Base-by-base conservation (phyloP, 2,888 invertebrate species). In the Sarcophaga subvicina region DNA sequence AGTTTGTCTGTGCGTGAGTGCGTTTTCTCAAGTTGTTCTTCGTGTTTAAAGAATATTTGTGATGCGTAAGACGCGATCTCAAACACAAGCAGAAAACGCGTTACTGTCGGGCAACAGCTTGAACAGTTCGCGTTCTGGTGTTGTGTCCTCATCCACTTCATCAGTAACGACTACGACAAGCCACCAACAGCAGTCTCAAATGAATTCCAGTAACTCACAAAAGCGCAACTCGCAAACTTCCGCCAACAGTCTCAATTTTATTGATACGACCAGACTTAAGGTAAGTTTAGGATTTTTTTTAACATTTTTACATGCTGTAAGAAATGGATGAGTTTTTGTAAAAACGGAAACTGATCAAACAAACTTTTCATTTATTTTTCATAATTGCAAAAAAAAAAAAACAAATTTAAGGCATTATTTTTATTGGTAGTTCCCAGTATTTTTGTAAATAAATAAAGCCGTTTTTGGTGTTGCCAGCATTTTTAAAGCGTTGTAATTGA, bases 51-150 rank as follows among this genome's bases (percentile, higher is more conserved):
- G 54, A 81, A 59, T 27, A 25, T 62, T 83, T 91, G 91, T 90
- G 86, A 93, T 93, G 93, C 92, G 93, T 90, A 93, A 93, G 89
- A 93, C 93, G 88, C 92, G 93, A 83, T 93, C 93, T 72, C 93
- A 93, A 90, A 93, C 93, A 79, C 93, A 92, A 88, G 93, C 93
- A 88, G 93, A 93, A 90, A 92, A 92, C 90, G 93, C 91, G 82
- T 80, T 89, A 72, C 89, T 88, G 86, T 88, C 66, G 70, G 81
- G 72, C 83, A 80, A 81, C 54, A 71, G 71, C 83, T 85, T 66
- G 70, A 87, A 75, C 54, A 86, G 76, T 78, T 73, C 75, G 66
- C 87, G 83, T 70, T 72, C 88, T 64, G 79, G 80, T 27, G 85
- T 81, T 64, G 78, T 83, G 0, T 83, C 87, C 60, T 75, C 83